These are phyloP conservation scores for Himalopsyche japonica DNA, from an alignment of 2,888 invertebrate species.

Conservation along the genomic window DNA sequence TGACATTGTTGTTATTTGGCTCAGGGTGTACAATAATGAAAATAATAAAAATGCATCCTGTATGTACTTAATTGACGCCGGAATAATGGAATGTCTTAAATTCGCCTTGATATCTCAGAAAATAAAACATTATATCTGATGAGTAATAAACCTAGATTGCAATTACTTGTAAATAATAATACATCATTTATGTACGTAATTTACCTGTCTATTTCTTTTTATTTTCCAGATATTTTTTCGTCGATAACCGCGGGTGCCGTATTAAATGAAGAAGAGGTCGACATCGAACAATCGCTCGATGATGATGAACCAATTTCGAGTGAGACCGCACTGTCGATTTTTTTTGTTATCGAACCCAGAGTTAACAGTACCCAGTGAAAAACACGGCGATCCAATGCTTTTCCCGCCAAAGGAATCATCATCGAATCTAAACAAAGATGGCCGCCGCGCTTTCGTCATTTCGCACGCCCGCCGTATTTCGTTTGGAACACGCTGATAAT, in stretches of 20 bases:
- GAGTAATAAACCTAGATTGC: no score
- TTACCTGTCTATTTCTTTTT: background rate
- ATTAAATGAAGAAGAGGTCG: background rate
- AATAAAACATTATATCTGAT: no score
- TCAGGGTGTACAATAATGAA: background rate
- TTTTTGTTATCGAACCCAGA: background rate
- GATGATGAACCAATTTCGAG: background rate
- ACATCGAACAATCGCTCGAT: background rate
- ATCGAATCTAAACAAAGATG: conserved; percentile 16
- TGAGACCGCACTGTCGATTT: background rate
- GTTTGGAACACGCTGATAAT: conserved; percentile 20
- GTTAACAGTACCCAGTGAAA: background rate
- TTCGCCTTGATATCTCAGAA: no score
- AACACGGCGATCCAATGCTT: conserved; percentile 18
- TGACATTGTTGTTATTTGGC: background rate
- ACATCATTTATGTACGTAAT: no score
- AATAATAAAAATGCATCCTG: background rate
- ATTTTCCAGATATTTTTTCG: background rate
- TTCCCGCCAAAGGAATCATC: background rate
- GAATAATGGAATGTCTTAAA: no score
- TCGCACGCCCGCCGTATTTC: conserved; percentile 21
- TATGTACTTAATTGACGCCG: background rate
- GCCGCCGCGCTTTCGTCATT: conserved; percentile 37
- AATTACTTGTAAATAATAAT: no score
- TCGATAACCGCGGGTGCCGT: background rate